Percentiles rank a stretch among this genome's conserved stretches.
phyloP scores from a whole-genome alignment of 1,140 invertebrate species.

The Nasonia longicornis region DNA sequence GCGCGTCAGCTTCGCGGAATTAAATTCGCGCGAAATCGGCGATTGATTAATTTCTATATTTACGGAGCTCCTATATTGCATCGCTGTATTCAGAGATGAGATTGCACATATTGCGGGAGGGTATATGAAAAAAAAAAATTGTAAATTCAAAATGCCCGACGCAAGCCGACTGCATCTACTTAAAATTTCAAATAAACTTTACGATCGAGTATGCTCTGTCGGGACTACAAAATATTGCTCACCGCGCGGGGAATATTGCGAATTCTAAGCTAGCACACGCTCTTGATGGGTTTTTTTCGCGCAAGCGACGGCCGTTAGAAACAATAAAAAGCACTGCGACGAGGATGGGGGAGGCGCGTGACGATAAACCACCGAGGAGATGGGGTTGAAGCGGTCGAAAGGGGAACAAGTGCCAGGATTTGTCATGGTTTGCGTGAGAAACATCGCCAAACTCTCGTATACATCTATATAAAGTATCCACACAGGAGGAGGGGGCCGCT shows the following conservation, averaged over 20 bases:
- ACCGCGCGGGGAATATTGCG: background rate
- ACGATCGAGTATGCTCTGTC: background rate
- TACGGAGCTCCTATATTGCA: no score
- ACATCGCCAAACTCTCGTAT: constrained; percentile 22
- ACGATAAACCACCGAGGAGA: constrained; percentile 29
- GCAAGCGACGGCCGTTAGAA: background rate
- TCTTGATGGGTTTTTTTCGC: constrained; percentile 7
- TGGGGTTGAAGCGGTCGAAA: constrained; percentile 26
- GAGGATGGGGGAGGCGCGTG: constrained; percentile 12
- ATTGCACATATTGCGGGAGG: no score
- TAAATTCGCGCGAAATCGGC: background rate
- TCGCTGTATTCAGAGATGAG: no score
- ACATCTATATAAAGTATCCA: background rate
- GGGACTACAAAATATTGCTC: no score
- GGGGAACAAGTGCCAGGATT: constrained; percentile 47
- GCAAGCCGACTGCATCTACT: no score
- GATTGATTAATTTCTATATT: background rate
- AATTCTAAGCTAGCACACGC: background rate
- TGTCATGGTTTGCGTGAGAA: constrained; percentile 51
- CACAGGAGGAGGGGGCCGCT: no score
- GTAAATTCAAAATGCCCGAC: no score
- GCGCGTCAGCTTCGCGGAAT: background rate
- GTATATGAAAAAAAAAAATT: no score
- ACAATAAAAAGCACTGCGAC: constrained; percentile 15
- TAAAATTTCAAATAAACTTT: background rate